These are phyloP conservation scores for Hololepta plana DNA, from an alignment of 2,888 invertebrate species.

Conservation along the genomic window DNA sequence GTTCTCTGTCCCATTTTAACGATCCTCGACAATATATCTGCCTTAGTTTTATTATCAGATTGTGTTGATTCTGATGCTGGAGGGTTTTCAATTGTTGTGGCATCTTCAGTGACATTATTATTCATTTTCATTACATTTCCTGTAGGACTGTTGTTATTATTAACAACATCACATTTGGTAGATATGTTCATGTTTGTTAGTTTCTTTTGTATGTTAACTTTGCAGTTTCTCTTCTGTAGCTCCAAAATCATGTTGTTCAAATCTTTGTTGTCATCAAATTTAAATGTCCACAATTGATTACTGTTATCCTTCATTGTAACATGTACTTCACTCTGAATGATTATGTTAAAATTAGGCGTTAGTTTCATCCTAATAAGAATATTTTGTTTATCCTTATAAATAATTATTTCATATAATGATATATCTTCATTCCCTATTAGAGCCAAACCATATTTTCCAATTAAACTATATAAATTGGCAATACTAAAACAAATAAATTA, in stretches of 20 bases:
- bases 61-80: constrained; percentile 13
- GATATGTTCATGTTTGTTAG: too few species aligned
- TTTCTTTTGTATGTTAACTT: too few species aligned
- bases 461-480: constrained; percentile 16
- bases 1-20: constrained; percentile 38
- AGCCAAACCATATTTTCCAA: constrained; percentile 29
- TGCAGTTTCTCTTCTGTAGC: too few species aligned
- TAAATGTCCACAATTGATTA: constrained; percentile 19
- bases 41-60: constrained; percentile 19
- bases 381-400: constrained; percentile 23
- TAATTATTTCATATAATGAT: constrained; percentile 19
- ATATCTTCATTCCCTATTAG: constrained; percentile 22
- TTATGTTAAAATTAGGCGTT: constrained; percentile 12
- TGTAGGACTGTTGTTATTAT: too few species aligned
- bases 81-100: constrained; percentile 8
- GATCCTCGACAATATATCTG: constrained; percentile 34
- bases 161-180: constrained; percentile 4
- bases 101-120: constrained; percentile 2
- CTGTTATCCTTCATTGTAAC: constrained; percentile 18
- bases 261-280: constrained; percentile 17
- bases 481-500: constrained; percentile 14
- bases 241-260: too few species aligned
- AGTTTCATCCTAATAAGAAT: constrained; percentile 18
- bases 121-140: too few species aligned
- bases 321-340: constrained; percentile 16